Evolutionary conservation across 2,888 invertebrate species (phyloP).

Genomic region (Sceliomorpha sp.): DNA sequence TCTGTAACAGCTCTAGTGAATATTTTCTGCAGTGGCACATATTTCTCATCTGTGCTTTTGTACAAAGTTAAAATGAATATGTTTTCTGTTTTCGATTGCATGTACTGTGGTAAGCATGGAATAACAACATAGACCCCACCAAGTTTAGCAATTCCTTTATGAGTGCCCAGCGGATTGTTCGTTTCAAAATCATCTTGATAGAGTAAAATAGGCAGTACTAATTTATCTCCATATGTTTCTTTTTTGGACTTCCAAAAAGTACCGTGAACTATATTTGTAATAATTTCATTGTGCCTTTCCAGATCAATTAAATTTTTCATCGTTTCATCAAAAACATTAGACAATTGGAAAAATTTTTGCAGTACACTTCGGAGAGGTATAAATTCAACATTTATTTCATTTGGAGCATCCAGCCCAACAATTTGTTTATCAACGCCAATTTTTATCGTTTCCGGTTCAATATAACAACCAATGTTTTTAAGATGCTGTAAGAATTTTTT

Average conservation of each 20-base stretch:
- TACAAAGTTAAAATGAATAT: conserved; percentile 42
- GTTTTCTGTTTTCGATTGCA: conserved; percentile 41
- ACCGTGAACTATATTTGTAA: conserved; percentile 47
- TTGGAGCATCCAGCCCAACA: no score
- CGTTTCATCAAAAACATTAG: conserved; percentile 21
- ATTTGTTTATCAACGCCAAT: neutral
- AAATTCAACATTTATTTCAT: conserved; percentile 23
- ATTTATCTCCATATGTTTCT: conserved; percentile 10
- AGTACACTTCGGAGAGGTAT: conserved; percentile 33
- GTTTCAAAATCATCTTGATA: no score
- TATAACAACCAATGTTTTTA: conserved; percentile 5
- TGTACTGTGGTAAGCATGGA: conserved; percentile 38
- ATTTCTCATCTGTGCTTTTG: conserved; percentile 25
- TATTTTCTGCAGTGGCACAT: conserved; percentile 24
- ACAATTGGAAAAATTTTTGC: conserved; percentile 42
- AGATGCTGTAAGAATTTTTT: conserved; percentile 12
- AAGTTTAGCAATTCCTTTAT: conserved; percentile 27
- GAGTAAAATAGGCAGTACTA: conserved; percentile 42
- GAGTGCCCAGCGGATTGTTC: conserved; percentile 11
- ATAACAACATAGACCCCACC: conserved; percentile 35
- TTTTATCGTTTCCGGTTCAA: conserved; percentile 8
- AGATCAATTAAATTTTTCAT: conserved; percentile 23
- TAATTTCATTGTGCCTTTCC: conserved; percentile 13
- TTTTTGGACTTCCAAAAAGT: conserved; percentile 32
- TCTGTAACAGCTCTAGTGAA: conserved; percentile 23